Evolutionary conservation across 2,113 vertebrate genomes (phyloP), one percentile per base, ranked within the genome.

Genomic region (Oceanites oceanicus): DNA sequence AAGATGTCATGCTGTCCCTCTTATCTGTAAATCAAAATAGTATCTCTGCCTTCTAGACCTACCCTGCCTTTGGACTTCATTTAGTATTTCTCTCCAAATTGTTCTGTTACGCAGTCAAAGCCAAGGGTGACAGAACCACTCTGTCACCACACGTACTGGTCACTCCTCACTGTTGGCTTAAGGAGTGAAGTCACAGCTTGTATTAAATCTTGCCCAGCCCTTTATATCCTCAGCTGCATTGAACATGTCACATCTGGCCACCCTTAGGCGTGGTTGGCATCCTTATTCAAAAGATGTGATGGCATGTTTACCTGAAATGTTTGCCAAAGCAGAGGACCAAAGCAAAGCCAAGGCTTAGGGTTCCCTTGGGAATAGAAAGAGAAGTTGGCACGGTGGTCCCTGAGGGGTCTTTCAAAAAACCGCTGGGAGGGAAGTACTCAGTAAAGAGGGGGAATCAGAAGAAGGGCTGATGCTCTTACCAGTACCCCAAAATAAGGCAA

Each of bases 161-260:
- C 5, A 1, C 49, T 96, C 40, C 88, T 94, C 3, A 3, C 62
- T 71, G 58, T 83, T 7, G 2, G 66, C 42, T 94, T 73, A 78
- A 44, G 38, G 58, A 63, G 36, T 81, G 83, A 84, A 92, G 77
- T 91, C 76, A 87, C 34, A 56, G 38, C 44, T 67, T 71, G 53
- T 63, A 42, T 81, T 91, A 75, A 84, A 56, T 65, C 56, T 81
- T 71, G 56, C 88, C 94, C 47, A 72, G 65, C 86, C 91, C 72
- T 88, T 84, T 68, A 5, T 36, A 92, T 66, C n/a, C 82, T 80
- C 47, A 90, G 50, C 59, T 6, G 1, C 55, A 52, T 78, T 86
- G 74, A 92, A 75, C 72, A 12, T 59, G 82, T 86, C 92, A 34
- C 61, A 81, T 92, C 96, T 89, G 83, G 86, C 61, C 86, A 68